Conservation (phyloP, 37 sponge, comb jelly and placozoan genomes). For the Spongilla lacustris region DNA sequence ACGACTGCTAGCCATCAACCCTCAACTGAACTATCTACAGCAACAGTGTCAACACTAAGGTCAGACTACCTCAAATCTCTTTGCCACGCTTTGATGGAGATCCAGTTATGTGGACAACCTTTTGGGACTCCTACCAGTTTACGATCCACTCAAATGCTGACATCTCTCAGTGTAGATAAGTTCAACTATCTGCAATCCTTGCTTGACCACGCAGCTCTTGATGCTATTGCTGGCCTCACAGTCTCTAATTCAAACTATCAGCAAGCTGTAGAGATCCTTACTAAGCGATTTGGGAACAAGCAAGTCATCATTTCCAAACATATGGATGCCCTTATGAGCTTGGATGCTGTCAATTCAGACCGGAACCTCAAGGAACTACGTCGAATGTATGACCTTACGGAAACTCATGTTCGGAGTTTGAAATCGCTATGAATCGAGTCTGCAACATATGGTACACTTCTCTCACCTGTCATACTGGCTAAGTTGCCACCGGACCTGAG, state of each 20-base stretch:
- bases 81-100: not conserved
- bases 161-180: not conserved
- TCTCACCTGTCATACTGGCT: not conserved
- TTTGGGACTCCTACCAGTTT: not conserved
- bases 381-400: not conserved
- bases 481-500: conserved; percentile 6
- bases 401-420: not conserved
- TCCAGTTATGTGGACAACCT: conserved; percentile 3
- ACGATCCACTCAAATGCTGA: not conserved
- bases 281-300: not conserved
- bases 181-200: conserved; percentile 3
- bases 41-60: no score
- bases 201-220: not conserved
- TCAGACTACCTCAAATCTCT: not conserved
- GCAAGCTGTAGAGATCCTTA: not conserved
- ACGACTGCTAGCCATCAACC: not conserved
- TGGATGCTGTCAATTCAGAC: not conserved
- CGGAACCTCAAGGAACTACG: not conserved
- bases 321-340: conserved; percentile 3
- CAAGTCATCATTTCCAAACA: conserved; percentile 1
- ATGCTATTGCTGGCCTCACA: not conserved
- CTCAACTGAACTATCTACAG: no score
- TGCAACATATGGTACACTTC: not conserved
- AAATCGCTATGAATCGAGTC: not conserved
- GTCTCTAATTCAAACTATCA: not conserved